Evolutionary conservation across 1,140 invertebrate species (phyloP), one percentile per base, ranked within the genome.

Genomic region (Apis florea): DNA sequence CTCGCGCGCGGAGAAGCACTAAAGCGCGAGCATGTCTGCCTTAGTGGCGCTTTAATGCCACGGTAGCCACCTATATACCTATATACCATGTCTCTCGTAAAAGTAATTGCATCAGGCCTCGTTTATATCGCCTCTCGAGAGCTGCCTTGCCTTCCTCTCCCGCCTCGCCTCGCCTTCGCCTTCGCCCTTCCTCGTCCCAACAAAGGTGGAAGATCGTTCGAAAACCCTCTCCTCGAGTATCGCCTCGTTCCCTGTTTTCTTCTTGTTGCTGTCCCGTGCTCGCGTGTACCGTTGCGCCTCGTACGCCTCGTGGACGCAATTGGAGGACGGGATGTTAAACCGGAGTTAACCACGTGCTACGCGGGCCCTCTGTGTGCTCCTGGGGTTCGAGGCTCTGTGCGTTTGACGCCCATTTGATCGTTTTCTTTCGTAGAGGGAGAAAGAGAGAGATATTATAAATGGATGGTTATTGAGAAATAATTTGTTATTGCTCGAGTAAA

Each of bases 61-160:
- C 84, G 80, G 88, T 90, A 89, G 85, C 85, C 79, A 79, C 63
- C 79, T 82, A 85, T 85, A 87, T 61, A 86, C 85, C 84, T 83
- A 83, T 87, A 90, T 76, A 85, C 84, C 88, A 84, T 85, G 84
- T 88, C 88, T 85, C 85, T 91, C 90, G 89, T 92, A 91, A 93
- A 93, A 90, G 89, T 92, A 93, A 93, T 93, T 92, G 91, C 92
- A 92, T 91, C 90, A 91, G 90, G 89, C 84, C 86, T 89, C 90
- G 89, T 90, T 92, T 91, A 89, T 91, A 90, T 91, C 85, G 80
- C 83, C 85, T 85, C 79, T 61, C 67, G 66, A 79, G 79, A 82
- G 74, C 4, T 5, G 31, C 85, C 88, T 85, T 81, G 19, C 26
- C 31, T 24, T 24, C 21, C 12, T 24, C 17, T 17, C 8, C 8